Evolutionary conservation across 2,888 invertebrate genomes (phyloP).

Genomic region (Operophtera brumata): DNA sequence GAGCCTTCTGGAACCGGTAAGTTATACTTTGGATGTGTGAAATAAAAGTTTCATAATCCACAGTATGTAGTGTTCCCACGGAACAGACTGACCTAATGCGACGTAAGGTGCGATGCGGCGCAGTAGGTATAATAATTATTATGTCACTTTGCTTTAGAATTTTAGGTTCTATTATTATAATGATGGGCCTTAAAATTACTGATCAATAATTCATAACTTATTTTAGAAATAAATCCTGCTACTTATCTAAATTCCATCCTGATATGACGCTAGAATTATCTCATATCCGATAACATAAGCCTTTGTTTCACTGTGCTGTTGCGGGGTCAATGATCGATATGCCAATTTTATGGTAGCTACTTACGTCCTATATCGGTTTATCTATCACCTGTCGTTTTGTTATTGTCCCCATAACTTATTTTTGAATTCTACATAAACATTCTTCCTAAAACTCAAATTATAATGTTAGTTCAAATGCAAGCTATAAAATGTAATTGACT

Average conservation of each 20-base stretch:
- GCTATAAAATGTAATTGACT: neutral
- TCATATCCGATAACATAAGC: conserved; percentile 10
- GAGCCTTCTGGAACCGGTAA: conserved; percentile 86
- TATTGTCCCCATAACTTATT: neutral
- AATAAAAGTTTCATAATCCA: neutral
- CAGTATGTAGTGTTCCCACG: too few species aligned
- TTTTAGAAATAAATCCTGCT: too few species aligned
- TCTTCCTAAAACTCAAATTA: neutral
- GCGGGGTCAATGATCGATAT: conserved; percentile 41
- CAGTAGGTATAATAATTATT: too few species aligned
- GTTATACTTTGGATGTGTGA: conserved; percentile 43
- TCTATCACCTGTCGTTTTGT: conserved; percentile 1
- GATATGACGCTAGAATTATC: neutral
- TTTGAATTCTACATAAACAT: neutral
- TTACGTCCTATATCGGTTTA: conserved; percentile 3
- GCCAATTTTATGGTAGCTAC: conserved; percentile 7
- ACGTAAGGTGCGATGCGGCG: too few species aligned
- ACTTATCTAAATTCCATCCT: neutral
- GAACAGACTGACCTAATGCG: too few species aligned
- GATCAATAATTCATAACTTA: too few species aligned
- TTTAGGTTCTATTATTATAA: too few species aligned
- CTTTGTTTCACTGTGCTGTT: conserved; percentile 26
- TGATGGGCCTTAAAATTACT: too few species aligned
- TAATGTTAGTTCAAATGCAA: neutral
- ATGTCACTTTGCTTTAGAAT: too few species aligned